Base-by-base conservation (phyloP, 2,888 invertebrate genomes). In the Dryadula phaetusa region DNA sequence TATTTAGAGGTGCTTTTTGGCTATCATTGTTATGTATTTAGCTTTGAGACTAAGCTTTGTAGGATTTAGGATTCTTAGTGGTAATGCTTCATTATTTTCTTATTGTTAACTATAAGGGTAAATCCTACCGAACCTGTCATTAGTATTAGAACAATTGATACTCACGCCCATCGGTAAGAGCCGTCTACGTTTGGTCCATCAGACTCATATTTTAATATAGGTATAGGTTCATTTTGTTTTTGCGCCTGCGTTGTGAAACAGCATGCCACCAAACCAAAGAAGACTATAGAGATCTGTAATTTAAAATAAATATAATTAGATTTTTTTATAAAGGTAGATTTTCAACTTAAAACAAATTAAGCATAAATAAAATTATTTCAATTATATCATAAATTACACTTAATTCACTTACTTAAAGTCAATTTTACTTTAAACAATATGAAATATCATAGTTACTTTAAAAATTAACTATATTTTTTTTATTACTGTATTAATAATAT, bases 131-230 rank as follows among this genome's bases (percentile, higher is more conserved):
- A 12, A 28, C 10, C 28, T 52, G 16, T 52, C 52, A 52, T 52
- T 28, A 32, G 4, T 1, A 8, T 28, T 16, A 28, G 10, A 52
- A 52, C 16, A 28, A 52, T 10, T 28, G 16, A 32, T 52, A 82
- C 92, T 85, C 82, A 93, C 92, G 90, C 81, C 94, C 94, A 95
- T 82, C 94, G 94, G 79, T 95, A 95, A 0, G 94, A 90, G 52
- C 95, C 95, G 74, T 95, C 95, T 14, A 91, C 90, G 76, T 94
- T 94, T 0, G 94, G 94, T 18, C 95, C 95, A 56, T 94, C 94
- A 40, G 93, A 93, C 76, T 95, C 94, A 72, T 90, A 94, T 63
- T 92, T 92, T 20, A 95, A 78, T 64, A 95, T 95, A 8, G 94
- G 94, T 58, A 95, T 94, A 7, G 92, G 93, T 8, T 94, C 89